Evolutionary conservation across 2,888 invertebrate genomes (phyloP), one percentile per base, ranked within the genome.

Genomic region (Oxystoma pomonae): DNA sequence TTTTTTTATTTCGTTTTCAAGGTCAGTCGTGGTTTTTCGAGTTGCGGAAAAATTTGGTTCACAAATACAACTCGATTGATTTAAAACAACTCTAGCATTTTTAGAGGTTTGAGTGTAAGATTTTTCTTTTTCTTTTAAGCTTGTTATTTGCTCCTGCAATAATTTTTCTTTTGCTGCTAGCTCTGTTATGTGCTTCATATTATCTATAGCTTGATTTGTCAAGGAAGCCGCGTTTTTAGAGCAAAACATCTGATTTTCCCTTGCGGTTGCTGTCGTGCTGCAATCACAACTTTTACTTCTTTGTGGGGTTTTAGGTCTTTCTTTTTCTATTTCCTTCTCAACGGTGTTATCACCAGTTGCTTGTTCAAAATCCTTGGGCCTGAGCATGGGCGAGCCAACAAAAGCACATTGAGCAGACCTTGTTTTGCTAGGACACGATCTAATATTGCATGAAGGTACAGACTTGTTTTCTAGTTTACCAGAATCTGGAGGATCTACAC

Each of bases 341-440:
- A 35, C 35, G 12, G 12, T 35, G 12, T 35, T 35, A 35, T 35
- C 35, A 7, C 35, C 35, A 35, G 12, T 7, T 7, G 35, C 5
- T 12, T 35, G 35, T 35, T 35, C 35, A 3, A 35, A 35, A 35
- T 35, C 35, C 35, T 7, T 35, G 3, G 35, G 35, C 12, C 12
- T 35, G 12, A 66, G 20, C 7, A 70, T 18, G 0, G 71, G 71
- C 0, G 70, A 71, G n/a, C 71, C 71, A 21, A 70, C 60, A 50
- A 70, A 70, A 16, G 70, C 70, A 52, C 71, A 70, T 55, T 71
- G 71, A 59, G 69, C 69, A 49, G 68, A 57, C 62, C 64, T 55
- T 61, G 64, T 16, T 55, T 21, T 59, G 49, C 16, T 59, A 16
- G 59, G 62, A 59, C 62, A 62, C 20, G 55, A 35, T 19, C 12